Percentiles rank a stretch among this genome's conserved stretches.
Evolutionary conservation across 2,113 vertebrate genomes (phyloP).

Genomic region (Etheostoma spectabile): DNA sequence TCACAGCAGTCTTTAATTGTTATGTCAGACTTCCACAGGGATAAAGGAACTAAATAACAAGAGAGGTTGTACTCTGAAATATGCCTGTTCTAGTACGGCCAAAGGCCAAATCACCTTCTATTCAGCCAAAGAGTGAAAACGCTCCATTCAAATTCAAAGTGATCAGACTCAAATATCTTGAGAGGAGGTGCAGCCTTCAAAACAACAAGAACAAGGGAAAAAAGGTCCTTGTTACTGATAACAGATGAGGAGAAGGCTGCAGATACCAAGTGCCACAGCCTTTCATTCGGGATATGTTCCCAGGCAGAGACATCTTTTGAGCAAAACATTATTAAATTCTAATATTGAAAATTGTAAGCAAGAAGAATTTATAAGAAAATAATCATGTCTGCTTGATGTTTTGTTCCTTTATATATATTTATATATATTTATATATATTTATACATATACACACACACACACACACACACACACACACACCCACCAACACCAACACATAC

Average conservation of each 20-base stretch:
- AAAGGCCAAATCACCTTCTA: slow-evolving; percentile 62
- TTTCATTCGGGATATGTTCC: slow-evolving; percentile 9
- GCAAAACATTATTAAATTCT: background rate
- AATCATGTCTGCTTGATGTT: slow-evolving; percentile 4
- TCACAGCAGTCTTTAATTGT: slow-evolving; percentile 69
- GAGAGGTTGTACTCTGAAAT: slow-evolving; percentile 51
- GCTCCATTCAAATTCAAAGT: slow-evolving; percentile 21
- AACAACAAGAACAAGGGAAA: slow-evolving; percentile 1
- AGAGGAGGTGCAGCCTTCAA: background rate
- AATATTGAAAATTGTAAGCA: slow-evolving; percentile 26
- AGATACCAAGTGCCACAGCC: background rate
- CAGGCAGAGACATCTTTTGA: slow-evolving; percentile 12
- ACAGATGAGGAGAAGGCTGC: background rate
- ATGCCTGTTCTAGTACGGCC: slow-evolving; percentile 33
- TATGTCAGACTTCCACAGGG: slow-evolving; percentile 43
- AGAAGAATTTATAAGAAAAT: slow-evolving; percentile 22
- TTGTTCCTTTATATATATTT: background rate
- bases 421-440: no score
- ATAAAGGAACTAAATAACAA: slow-evolving; percentile 64
- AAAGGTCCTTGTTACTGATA: slow-evolving; percentile 46
- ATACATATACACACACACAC: background rate
- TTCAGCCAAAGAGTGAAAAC: slow-evolving; percentile 55
- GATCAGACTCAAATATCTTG: slow-evolving; percentile 45
- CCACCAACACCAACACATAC: no score
- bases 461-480: no score